Conservation (phyloP, 2,797 vertebrate genomes). For the Rhinichthys osculus region DNA sequence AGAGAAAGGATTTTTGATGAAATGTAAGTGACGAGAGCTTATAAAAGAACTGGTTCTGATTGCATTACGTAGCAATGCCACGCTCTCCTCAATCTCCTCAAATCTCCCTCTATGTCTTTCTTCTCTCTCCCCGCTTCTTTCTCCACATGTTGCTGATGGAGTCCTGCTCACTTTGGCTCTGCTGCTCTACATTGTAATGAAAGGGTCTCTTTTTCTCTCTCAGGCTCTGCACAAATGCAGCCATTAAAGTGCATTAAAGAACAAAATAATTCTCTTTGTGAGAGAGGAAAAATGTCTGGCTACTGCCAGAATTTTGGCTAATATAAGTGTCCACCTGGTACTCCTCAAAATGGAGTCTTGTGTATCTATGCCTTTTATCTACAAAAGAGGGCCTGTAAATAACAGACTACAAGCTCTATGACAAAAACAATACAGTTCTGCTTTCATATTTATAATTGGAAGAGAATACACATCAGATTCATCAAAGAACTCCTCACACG, state of each 20-base stretch:
- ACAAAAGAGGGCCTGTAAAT: conserved; percentile 33
- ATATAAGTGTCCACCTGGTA: conserved; percentile 46
- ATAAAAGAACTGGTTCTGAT: conserved; percentile 62
- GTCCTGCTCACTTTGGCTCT: conserved; percentile 30
- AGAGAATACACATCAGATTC: conserved; percentile 12
- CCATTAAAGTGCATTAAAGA: conserved; percentile 81
- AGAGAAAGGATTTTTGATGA: conserved; percentile 65
- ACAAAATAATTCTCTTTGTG: conserved; percentile 69
- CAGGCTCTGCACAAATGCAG: conserved; percentile 69
- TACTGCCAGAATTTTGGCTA: conserved; percentile 33
- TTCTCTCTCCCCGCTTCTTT: neutral
- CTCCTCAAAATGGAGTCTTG: conserved; percentile 35
- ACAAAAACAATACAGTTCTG: conserved; percentile 22
- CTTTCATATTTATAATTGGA: conserved; percentile 35
- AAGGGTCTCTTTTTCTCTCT: conserved; percentile 63
- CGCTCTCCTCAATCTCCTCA: conserved; percentile 34
- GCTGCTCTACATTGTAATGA: conserved; percentile 73
- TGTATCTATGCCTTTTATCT: conserved; percentile 45
- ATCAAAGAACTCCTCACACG: conserved; percentile 21
- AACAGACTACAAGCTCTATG: conserved; percentile 4
- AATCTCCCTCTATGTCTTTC: conserved; percentile 14
- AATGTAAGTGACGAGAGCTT: conserved; percentile 67
- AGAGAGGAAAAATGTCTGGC: conserved; percentile 44
- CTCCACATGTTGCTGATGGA: conserved; percentile 52
- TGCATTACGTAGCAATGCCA: conserved; percentile 57